phyloP scores from a whole-genome alignment of 1,140 invertebrate species.

The Pogonomyrmex californicus region DNA sequence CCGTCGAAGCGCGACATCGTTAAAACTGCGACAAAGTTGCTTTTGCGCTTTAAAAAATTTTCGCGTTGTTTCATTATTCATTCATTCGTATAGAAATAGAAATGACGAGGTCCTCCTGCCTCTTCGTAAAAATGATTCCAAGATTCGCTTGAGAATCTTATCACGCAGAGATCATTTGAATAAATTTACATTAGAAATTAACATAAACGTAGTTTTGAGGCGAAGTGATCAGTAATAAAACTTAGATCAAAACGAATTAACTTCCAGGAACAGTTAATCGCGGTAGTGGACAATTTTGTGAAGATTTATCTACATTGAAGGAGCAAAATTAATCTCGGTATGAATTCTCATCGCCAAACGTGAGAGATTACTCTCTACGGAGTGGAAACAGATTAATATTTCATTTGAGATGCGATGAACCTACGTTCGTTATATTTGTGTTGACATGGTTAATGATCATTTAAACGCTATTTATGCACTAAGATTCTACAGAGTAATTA shows the following conservation, averaged over 20 bases:
- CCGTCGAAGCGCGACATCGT: background rate
- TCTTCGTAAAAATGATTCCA: background rate
- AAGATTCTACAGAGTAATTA: constrained; percentile 29
- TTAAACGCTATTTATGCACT: constrained; percentile 15
- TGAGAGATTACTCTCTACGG: background rate
- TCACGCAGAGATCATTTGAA: constrained; percentile 10
- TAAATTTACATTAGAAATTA: constrained; percentile 36
- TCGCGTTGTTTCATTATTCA: background rate
- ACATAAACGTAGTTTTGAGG: background rate
- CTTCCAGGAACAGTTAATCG: background rate
- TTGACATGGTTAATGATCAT: constrained; percentile 22
- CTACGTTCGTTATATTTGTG: background rate
- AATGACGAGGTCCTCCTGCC: background rate
- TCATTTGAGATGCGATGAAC: background rate
- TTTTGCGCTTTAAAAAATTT: background rate
- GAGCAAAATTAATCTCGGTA: background rate
- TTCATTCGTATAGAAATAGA: background rate
- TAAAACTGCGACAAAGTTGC: background rate
- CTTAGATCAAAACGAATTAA: constrained; percentile 21
- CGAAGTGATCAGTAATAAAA: background rate
- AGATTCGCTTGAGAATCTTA: constrained; percentile 8
- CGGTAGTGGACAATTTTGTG: background rate
- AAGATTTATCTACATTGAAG: background rate
- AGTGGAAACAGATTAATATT: constrained; percentile 15
- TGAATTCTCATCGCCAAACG: background rate